phyloP scores from a whole-genome alignment of 2,888 invertebrate genomes.

The Orthosia cruda region DNA sequence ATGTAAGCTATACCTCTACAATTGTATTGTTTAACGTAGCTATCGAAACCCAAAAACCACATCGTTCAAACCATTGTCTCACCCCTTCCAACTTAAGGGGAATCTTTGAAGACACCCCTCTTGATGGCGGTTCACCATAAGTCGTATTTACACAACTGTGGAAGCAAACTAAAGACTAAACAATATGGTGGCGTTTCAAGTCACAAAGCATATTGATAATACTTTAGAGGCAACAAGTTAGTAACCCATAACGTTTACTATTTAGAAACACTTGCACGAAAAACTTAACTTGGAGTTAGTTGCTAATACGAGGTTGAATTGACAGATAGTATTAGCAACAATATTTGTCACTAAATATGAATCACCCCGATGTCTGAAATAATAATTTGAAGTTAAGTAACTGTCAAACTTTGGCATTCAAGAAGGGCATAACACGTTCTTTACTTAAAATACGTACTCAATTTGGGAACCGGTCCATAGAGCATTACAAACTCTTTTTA shows the following conservation, averaged over 20 bases:
- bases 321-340: no score
- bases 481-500: no score
- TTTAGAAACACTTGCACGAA: no score
- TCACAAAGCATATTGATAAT: conserved; percentile 7
- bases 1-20: neutral
- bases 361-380: no score
- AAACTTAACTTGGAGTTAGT: no score
- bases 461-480: no score
- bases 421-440: no score
- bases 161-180: conserved; percentile 7
- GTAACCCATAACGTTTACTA: neutral
- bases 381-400: no score
- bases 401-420: no score
- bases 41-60: conserved; percentile 34
- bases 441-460: no score
- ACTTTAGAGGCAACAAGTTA: conserved; percentile 16
- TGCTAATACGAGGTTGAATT: no score
- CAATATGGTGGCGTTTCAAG: conserved; percentile 2
- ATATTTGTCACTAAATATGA: no score
- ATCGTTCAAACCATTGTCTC: conserved; percentile 30
- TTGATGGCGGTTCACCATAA: conserved; percentile 28
- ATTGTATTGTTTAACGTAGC: neutral
- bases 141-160: conserved; percentile 35
- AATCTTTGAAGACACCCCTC: conserved; percentile 37
- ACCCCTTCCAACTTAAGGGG: conserved; percentile 38